Evolutionary conservation across 23 tunicate genomes (phyloP).

Genomic region (Ascidia mentula): DNA sequence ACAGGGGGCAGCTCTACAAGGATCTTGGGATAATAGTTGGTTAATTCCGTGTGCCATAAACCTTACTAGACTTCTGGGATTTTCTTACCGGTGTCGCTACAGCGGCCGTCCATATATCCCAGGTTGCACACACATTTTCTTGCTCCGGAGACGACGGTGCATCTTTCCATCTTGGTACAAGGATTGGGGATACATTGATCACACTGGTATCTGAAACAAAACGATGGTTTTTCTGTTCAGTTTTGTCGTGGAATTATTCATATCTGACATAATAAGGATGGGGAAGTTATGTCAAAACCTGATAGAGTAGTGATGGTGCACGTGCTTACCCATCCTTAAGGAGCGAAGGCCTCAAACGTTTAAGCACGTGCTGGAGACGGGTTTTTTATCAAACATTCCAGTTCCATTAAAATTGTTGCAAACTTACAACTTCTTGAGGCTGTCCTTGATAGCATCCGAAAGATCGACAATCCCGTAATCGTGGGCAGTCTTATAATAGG

Average conservation of each 20-base stretch:
- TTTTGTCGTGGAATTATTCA: no score
- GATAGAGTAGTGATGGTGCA: no score
- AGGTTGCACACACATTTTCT: neutral
- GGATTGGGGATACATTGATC: neutral
- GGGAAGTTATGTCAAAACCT: no score
- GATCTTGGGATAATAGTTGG: neutral
- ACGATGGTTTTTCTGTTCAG: neutral
- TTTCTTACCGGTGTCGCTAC: neutral
- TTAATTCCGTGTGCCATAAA: neutral
- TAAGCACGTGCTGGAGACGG: no score
- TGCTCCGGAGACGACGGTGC: neutral
- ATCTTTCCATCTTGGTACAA: neutral
- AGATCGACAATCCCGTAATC: neutral
- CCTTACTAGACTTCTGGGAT: neutral
- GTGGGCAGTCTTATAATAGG: neutral
- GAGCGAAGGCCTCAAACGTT: no score
- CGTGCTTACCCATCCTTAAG: no score
- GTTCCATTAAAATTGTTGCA: no score
- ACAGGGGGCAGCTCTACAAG: constrained; percentile 5
- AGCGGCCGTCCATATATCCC: neutral
- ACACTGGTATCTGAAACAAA: neutral
- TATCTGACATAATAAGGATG: no score
- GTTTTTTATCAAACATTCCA: no score
- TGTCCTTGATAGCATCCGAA: neutral
- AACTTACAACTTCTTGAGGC: neutral